Base-by-base conservation (phyloP, 2,113 vertebrate genomes). In the Oncorhynchus tshawytscha region DNA sequence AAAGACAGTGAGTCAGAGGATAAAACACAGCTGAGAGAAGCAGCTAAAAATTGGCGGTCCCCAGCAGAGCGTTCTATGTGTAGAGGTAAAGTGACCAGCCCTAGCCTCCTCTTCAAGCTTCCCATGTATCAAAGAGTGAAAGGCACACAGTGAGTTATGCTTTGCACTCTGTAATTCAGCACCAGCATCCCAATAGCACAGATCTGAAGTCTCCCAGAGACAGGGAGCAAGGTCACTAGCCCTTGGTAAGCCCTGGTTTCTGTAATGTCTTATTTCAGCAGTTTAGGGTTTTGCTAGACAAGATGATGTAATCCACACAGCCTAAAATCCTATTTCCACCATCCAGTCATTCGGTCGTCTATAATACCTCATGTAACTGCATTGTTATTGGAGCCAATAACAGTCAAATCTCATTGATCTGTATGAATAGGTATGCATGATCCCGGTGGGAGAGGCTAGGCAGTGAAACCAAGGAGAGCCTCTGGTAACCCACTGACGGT, bases 151-250 rank as follows among this genome's bases (percentile, higher is more conserved):
- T 73, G 72, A 62, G 77, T 20, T 69, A 2, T 54, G 4, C 77
- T 74, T 8, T 0, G 80, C 39, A 13, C 73, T 27, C 27, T 74
- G 85, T 80, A 86, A 86, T 87, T 84, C 88, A 78, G 87, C 84
- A 78, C 76, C 84, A 81, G 65, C 49, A 70, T 77, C 72, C 78
- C 25, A 78, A 86, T 78, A 82, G 76, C 69, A 62, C 73, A 76
- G 88, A 91, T 90, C 88, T 88, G 86, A 91, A 78, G 80, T 83
- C 87, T 86, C 89, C 84, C 78, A 76, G 76, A 12, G 83, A 82
- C 60, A 78, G 72, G 69, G 81, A 81, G 85, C 75, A 85, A 85
- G 88, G 87, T 87, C 87, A 85, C 27, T n/a, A 31, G 77, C 68
- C 71, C 80, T 72, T 15, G 4, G 87, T 82, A 77, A 84, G 82